Percentiles rank a stretch among this genome's conserved stretches.
Conservation (phyloP, 2,888 invertebrate species). For the Pammene fasciana region DNA sequence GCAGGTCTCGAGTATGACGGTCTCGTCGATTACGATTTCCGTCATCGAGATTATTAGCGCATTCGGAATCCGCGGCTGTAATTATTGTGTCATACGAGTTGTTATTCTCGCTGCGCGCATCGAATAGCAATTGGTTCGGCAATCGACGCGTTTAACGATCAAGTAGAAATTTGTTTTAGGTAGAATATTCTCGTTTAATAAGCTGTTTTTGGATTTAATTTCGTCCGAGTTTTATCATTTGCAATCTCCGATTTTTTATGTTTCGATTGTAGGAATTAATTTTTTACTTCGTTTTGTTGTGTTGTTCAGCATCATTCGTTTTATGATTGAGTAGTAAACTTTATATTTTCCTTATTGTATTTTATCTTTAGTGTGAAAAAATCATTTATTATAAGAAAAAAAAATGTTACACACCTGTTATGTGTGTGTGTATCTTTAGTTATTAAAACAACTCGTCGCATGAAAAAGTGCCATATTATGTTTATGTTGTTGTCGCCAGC, state of each 20-base stretch:
- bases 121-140: slow-evolving; percentile 11
- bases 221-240: not conserved
- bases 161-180: not conserved
- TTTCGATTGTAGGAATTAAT: not conserved
- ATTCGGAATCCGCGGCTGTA: slow-evolving; percentile 25
- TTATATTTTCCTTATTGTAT: too few relatives aligned
- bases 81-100: slow-evolving; percentile 36
- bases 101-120: slow-evolving; percentile 21
- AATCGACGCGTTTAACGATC: not conserved
- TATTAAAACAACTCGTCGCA: too few relatives aligned
- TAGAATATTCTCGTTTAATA: slow-evolving; percentile 8
- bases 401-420: too few relatives aligned
- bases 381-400: too few relatives aligned
- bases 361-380: too few relatives aligned
- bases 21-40: slow-evolving; percentile 24
- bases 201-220: slow-evolving; percentile 1
- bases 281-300: too few relatives aligned
- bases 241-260: not conserved
- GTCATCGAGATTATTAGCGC: slow-evolving; percentile 30
- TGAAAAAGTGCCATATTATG: too few relatives aligned
- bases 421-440: too few relatives aligned
- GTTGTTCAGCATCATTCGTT: too few relatives aligned
- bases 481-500: too few relatives aligned
- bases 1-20: slow-evolving; percentile 15
- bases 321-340: too few relatives aligned